Conservation (phyloP, 2,797 vertebrate species). For the Poecilia velifera region DNA sequence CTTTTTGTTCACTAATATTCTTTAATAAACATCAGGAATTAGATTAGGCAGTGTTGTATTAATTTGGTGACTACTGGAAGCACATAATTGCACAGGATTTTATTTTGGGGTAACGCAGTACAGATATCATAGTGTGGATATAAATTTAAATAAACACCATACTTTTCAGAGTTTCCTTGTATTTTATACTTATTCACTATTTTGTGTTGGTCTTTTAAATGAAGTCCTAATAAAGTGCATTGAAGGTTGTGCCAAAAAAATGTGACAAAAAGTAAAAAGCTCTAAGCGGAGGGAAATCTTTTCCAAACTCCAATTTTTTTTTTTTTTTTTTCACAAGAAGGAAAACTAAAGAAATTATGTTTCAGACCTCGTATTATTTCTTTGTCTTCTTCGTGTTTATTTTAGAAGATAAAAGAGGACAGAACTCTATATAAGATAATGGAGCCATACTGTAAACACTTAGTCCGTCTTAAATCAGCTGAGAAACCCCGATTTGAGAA, state of each 20-base stretch:
- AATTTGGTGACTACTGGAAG: background rate
- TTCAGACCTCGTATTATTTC: background rate
- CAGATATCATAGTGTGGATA: background rate
- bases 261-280: background rate
- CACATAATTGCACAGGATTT: background rate
- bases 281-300: background rate
- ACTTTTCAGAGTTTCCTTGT: background rate
- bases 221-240: background rate
- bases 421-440: constrained; percentile 82
- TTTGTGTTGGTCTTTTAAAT: background rate
- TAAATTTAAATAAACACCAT: background rate
- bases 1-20: background rate
- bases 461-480: constrained; percentile 48
- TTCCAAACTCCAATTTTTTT: background rate
- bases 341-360: background rate
- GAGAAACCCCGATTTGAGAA: background rate
- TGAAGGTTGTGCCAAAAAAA: background rate
- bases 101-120: background rate
- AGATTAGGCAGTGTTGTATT: background rate
- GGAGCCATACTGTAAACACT: constrained; percentile 65
- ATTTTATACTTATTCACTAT: background rate
- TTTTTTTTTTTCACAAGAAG: background rate
- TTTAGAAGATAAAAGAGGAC: constrained; percentile 46
- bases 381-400: constrained; percentile 72
- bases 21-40: background rate